Evolutionary conservation across 2,888 invertebrate species (phyloP), one percentile per base, ranked within the genome.

Genomic region (Drosophila putrida): DNA sequence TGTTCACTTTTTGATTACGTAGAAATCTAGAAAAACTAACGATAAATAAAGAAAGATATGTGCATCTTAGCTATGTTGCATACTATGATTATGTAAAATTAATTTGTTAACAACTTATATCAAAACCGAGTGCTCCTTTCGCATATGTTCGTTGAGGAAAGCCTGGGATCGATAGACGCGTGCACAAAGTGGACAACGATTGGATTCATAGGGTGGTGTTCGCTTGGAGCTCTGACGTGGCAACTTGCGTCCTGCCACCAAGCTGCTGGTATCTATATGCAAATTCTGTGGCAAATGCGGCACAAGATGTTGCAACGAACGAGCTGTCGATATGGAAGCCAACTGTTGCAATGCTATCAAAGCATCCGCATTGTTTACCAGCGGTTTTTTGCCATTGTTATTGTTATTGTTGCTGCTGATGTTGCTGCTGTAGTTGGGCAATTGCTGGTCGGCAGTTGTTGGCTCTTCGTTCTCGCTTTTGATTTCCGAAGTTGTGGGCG

Each of bases 61-160:
- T 41, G 25, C 15, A 25, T 5, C 9, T 20, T 3, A 31, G n/a
- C 10, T 25, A 25, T 41, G 41, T 41, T 25, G 41, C 41, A 41
- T 41, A 41, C 0, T 5, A 5, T 20, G 2, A 2, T 20, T 20
- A 20, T 20, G 20, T 20, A 5, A 38, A 31, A 51, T 13, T 54
- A n/a, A 36, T 25, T 9, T 5, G 27, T 35, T 9, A 4, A 27
- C 13, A 20, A 47, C 6, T 9, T 50, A 41, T n/a, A 92, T 92
- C 51, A 92, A 82, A 57, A 92, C 90, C 38, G 93, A 92, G 78
- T 92, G 92, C 75, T 92, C 92, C 60, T 92, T 92, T 62, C 92
- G 90, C 92, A 92, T 93, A 60, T 92, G 93, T 65, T 92, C 92
- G 62, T 92, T 92, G 41, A 92, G 80, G 77, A 91, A 92, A 36